Percentiles rank a stretch among this genome's conserved stretches.
phyloP scores from a whole-genome alignment of 2,888 invertebrate species.

The Byasa hedistus region DNA sequence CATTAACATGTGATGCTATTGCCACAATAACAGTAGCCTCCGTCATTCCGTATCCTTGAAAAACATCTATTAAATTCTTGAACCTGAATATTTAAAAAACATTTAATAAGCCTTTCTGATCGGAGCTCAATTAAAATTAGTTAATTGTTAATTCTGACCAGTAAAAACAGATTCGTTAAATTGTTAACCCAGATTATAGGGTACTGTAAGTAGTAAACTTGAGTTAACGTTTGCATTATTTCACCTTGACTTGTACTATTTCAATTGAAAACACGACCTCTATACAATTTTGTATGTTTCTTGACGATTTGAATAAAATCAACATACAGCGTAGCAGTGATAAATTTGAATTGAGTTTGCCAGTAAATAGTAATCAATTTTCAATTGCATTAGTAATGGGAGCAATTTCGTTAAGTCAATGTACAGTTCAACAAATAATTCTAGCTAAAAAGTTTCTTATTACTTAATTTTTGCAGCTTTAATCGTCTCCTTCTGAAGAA shows the following conservation, averaged over 20 bases:
- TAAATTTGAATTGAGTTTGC: not conserved
- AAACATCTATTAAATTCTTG: constrained; percentile 34
- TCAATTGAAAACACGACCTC: not conserved
- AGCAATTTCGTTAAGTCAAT: no score
- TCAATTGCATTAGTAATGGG: no score
- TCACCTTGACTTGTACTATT: not conserved
- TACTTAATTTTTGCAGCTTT: constrained; percentile 50
- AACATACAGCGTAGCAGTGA: not conserved
- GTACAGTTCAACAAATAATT: not conserved
- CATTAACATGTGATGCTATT: constrained; percentile 25
- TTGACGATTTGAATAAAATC: not conserved
- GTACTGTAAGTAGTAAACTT: not conserved
- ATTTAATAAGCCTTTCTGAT: not conserved
- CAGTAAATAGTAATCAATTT: no score
- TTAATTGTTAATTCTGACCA: not conserved
- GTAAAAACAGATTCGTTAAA: no score
- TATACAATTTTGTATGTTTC: not conserved
- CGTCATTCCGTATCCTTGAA: constrained; percentile 43
- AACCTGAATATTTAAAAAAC: constrained; percentile 32
- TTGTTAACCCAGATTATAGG: no score
- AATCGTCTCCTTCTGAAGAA: constrained; percentile 52
- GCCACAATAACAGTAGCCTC: constrained; percentile 36
- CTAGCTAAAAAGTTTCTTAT: not conserved
- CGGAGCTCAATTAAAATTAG: not conserved
- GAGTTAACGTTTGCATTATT: not conserved